phyloP scores from a whole-genome alignment of 2,797 vertebrate genomes.

The Lates japonicus region DNA sequence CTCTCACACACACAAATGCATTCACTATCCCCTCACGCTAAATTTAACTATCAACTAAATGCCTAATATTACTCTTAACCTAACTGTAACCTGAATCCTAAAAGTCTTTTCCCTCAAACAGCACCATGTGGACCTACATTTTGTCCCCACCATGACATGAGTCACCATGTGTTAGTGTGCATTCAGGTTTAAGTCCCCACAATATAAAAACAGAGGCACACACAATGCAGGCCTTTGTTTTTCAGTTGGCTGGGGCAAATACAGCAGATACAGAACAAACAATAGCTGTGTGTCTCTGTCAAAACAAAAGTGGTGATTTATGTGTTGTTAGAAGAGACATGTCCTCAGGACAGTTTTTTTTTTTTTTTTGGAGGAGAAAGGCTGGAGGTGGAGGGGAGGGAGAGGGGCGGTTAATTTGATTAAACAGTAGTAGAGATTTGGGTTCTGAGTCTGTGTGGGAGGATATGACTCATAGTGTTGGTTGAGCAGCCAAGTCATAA shows the following conservation, averaged over 20 bases:
- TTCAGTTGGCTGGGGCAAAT: conserved; percentile 25
- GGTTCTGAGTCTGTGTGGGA: conserved; percentile 32
- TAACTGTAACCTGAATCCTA: too few species aligned
- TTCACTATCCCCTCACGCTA: too few species aligned
- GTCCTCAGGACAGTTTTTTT: conserved; percentile 19
- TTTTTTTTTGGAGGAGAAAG: not conserved
- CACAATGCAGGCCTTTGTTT: conserved; percentile 52
- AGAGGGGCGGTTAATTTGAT: conserved; percentile 38
- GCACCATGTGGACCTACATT: too few species aligned
- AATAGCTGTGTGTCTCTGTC: conserved; percentile 10
- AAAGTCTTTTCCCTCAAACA: too few species aligned
- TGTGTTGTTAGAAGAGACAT: conserved; percentile 11
- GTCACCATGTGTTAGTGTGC: too few species aligned
- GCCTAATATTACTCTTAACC: too few species aligned
- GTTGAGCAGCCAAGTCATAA: conserved; percentile 44
- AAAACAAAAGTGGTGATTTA: conserved; percentile 37
- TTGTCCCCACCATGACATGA: too few species aligned
- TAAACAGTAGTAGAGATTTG: conserved; percentile 40
- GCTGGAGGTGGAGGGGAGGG: not conserved
- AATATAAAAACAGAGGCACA: not conserved
- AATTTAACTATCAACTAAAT: too few species aligned
- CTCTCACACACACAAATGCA: too few species aligned
- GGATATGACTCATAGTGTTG: conserved; percentile 49
- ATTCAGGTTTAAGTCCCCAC: too few species aligned
- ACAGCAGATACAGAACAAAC: conserved; percentile 26